Percentiles rank a stretch among this genome's conserved stretches.
These are phyloP conservation scores for Vicugna pacos DNA, from an alignment of 2,113 vertebrate species.

Conservation along the genomic window DNA sequence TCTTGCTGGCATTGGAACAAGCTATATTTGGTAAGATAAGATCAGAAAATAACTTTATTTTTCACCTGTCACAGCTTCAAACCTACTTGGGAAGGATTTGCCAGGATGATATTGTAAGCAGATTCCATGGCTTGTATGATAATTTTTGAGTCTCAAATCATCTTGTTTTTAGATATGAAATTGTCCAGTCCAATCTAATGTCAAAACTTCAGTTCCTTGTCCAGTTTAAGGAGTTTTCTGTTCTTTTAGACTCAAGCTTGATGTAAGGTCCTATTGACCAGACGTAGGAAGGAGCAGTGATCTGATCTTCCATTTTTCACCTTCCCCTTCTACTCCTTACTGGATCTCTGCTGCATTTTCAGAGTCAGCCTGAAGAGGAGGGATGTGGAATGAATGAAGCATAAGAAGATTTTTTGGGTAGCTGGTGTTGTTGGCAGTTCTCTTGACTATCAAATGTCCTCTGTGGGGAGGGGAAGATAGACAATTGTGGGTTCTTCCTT, in stretches of 20 bases:
- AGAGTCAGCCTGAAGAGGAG: neutral
- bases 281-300: neutral
- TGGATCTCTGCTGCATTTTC: neutral
- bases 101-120: neutral
- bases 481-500: neutral
- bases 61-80: slow-evolving; percentile 55
- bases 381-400: too few species aligned
- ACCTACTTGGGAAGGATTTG: slow-evolving; percentile 52
- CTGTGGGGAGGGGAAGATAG: neutral
- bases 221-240: neutral
- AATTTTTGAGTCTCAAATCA: neutral
- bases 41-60: slow-evolving; percentile 68
- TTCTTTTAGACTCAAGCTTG: neutral
- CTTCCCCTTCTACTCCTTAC: rapidly evolving
- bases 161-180: slow-evolving; percentile 26
- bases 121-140: neutral
- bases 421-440: neutral
- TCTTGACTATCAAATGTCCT: neutral
- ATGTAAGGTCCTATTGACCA: neutral
- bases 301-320: neutral
- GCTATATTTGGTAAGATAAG: slow-evolving; percentile 55
- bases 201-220: neutral
- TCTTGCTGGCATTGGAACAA: slow-evolving; percentile 29
- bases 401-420: neutral
- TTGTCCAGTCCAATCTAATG: neutral